phyloP scores from a whole-genome alignment of 2,888 invertebrate genomes.

The Amiota communis region DNA sequence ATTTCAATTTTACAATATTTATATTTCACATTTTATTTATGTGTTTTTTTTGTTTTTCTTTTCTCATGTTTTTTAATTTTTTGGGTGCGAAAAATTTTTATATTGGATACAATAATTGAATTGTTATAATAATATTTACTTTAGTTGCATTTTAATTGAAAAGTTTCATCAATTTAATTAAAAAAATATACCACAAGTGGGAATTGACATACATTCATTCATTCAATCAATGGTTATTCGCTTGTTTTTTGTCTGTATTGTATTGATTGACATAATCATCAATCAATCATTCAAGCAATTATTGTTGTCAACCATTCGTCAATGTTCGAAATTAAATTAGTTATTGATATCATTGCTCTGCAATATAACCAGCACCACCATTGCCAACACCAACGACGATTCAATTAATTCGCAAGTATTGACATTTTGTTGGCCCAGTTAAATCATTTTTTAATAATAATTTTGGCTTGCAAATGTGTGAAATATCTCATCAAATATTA shows the following conservation, averaged over 20 bases:
- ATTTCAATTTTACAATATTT: not conserved
- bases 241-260: too few relatives aligned
- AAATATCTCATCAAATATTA: too few relatives aligned
- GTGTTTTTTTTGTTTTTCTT: not conserved
- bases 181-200: conserved; percentile 41
- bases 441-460: too few relatives aligned
- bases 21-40: conserved; percentile 16
- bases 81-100: conserved; percentile 29
- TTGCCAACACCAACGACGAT: too few relatives aligned
- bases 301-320: not conserved
- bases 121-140: conserved; percentile 46
- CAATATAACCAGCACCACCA: too few relatives aligned
- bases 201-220: conserved; percentile 8
- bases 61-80: not conserved
- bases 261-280: too few relatives aligned
- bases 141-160: conserved; percentile 46
- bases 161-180: conserved; percentile 50
- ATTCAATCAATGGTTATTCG: too few relatives aligned
- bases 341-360: too few relatives aligned
- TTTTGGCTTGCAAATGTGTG: too few relatives aligned
- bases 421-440: too few relatives aligned
- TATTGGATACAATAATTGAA: conserved; percentile 50
- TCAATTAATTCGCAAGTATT: too few relatives aligned
- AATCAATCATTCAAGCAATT: not conserved
- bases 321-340: too few relatives aligned